A percentile compares a stretch with the other conserved stretches of the same genome.
Conservation (phyloP, 2,113 vertebrate species). For the Tenrec ecaudatus region DNA sequence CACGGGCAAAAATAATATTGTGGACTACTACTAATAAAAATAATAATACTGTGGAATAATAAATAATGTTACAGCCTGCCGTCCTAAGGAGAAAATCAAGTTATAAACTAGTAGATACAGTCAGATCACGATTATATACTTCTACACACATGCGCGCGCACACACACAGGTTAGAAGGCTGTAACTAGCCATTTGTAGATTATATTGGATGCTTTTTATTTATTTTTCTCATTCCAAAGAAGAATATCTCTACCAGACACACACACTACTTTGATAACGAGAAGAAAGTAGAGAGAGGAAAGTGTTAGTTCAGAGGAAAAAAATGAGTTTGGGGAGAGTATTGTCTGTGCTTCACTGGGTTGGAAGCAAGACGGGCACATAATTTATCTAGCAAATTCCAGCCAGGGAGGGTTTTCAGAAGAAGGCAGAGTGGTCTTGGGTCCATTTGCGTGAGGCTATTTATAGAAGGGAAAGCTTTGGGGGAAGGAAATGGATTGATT, state of each 20-base stretch:
- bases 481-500: constrained; percentile 85
- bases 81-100: constrained; percentile 19
- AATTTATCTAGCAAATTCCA: constrained; percentile 53
- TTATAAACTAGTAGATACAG: neutral
- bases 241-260: constrained; percentile 32
- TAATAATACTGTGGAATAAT: neutral
- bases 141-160: neutral
- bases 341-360: neutral
- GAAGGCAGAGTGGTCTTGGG: constrained; percentile 71
- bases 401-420: constrained; percentile 66
- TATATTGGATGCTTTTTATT: constrained; percentile 16
- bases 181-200: constrained; percentile 27
- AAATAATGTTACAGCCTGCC: neutral
- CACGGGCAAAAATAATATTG: too few relatives aligned
- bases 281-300: neutral
- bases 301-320: constrained; percentile 40
- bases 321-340: neutral
- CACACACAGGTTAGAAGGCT: neutral
- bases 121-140: constrained; percentile 30
- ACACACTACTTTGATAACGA: constrained; percentile 29
- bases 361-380: constrained; percentile 11
- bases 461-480: constrained; percentile 84
- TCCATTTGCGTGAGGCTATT: constrained; percentile 80
- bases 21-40: neutral
- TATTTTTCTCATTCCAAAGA: constrained; percentile 49